phyloP scores from a whole-genome alignment of 2,888 invertebrate genomes.

The Blastobasis adustella region DNA sequence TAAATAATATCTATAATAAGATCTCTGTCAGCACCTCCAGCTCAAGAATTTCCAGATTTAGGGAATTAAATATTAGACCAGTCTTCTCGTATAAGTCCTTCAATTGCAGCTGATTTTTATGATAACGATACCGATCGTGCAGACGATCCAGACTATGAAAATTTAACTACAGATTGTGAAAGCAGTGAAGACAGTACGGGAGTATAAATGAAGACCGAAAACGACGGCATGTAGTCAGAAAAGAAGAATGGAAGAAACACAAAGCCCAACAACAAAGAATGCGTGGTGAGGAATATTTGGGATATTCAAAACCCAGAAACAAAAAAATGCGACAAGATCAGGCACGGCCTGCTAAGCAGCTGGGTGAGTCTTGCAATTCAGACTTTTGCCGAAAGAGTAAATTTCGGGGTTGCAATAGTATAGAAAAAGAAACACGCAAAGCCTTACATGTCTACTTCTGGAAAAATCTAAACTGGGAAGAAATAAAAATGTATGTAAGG shows the following conservation, averaged over 20 bases:
- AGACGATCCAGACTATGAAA: too few species aligned
- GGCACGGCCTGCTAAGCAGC: constrained; percentile 5
- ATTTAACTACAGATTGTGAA: too few species aligned
- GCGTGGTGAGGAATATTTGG: constrained; percentile 16
- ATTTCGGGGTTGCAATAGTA: constrained; percentile 11
- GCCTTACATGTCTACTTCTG: constrained; percentile 15
- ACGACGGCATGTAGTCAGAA: constrained; percentile 10
- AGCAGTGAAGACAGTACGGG: too few species aligned
- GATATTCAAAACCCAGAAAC: constrained; percentile 10
- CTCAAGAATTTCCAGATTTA: too few species aligned
- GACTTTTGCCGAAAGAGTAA: constrained; percentile 16
- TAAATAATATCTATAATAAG: too few species aligned
- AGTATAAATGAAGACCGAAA: constrained; percentile 14
- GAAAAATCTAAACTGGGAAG: constrained; percentile 18
- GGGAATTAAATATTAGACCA: too few species aligned
- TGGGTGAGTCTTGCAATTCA: constrained; percentile 12
- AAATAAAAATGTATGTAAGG: constrained; percentile 16
- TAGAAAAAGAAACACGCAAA: constrained; percentile 12
- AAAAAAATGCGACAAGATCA: constrained; percentile 9
- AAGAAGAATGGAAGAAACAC: constrained; percentile 13
- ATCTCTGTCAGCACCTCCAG: too few species aligned
- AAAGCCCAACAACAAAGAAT: constrained; percentile 11
- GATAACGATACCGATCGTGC: too few species aligned
- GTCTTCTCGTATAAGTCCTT: too few species aligned
- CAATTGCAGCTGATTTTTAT: too few species aligned